These are phyloP conservation scores for Phaetusa simplex DNA, from an alignment of 2,113 vertebrate species.

Conservation along the genomic window DNA sequence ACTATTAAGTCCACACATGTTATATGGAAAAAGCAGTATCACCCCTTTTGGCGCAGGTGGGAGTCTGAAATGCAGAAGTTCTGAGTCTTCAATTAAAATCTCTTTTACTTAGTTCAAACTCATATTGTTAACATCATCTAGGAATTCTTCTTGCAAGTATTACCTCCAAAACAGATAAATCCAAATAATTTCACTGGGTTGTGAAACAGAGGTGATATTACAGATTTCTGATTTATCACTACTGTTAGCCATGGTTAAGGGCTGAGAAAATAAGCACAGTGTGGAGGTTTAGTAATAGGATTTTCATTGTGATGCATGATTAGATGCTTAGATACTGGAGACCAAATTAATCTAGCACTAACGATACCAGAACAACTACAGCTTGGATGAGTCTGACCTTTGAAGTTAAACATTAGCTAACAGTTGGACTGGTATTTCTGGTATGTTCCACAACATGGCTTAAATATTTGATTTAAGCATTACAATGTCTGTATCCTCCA, in stretches of 20 bases:
- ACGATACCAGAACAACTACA: background rate
- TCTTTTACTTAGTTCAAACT: background rate
- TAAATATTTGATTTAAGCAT: conserved; percentile 11
- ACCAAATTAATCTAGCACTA: background rate
- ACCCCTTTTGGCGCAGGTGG: background rate
- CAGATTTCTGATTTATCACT: background rate
- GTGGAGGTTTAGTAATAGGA: background rate
- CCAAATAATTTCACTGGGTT: background rate
- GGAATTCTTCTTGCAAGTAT: background rate
- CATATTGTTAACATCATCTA: background rate
- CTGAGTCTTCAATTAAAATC: background rate
- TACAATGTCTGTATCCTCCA: background rate
- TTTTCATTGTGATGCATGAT: conserved; percentile 4
- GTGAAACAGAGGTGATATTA: background rate
- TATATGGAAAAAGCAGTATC: background rate
- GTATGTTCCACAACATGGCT: conserved; percentile 13
- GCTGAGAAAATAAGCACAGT: background rate
- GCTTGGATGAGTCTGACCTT: background rate
- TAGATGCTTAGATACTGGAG: background rate
- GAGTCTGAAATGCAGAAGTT: background rate
- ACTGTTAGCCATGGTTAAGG: background rate
- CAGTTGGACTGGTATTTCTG: conserved; percentile 25
- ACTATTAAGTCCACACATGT: background rate
- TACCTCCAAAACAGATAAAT: background rate
- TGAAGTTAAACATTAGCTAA: conserved; percentile 55